Evolutionary conservation across 2,797 vertebrate genomes (phyloP).

Genomic region (Enteromius mattozi): DNA sequence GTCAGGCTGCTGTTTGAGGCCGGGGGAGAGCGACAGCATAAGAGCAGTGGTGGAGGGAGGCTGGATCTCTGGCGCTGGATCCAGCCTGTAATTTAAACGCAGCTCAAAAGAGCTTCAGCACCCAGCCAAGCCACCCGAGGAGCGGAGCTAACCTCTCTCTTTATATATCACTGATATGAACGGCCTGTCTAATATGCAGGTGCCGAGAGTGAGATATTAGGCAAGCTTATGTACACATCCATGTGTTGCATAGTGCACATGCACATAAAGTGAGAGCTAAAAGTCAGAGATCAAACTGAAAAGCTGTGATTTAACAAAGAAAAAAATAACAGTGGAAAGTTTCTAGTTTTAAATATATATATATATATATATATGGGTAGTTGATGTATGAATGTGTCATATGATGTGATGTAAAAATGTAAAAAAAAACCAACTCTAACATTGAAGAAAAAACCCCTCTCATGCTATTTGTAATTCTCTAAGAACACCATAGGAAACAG

Average conservation of each 20-base stretch:
- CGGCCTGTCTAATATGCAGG: slow-evolving; percentile 66
- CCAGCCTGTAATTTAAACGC: slow-evolving; percentile 84
- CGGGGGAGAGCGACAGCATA: slow-evolving; percentile 76
- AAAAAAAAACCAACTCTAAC: too few relatives aligned
- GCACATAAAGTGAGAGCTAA: neutral
- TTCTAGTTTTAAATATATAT: neutral
- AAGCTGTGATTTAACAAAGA: neutral
- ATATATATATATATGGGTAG: too few relatives aligned
- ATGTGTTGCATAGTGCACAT: neutral
- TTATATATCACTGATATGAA: slow-evolving; percentile 65
- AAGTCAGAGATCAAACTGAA: neutral
- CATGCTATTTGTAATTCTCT: too few relatives aligned
- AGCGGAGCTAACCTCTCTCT: slow-evolving; percentile 45
- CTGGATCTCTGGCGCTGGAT: slow-evolving; percentile 69
- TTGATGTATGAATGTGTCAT: too few relatives aligned
- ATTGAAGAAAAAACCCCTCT: too few relatives aligned
- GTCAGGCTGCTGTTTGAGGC: slow-evolving; percentile 76
- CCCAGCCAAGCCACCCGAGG: slow-evolving; percentile 72
- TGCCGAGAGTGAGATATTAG: slow-evolving; percentile 33
- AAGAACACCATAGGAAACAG: too few relatives aligned
- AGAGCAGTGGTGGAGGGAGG: slow-evolving; percentile 79
- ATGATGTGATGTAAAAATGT: too few relatives aligned
- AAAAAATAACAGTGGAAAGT: neutral
- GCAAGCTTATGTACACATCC: neutral
- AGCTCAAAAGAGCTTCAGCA: slow-evolving; percentile 82